Conservation (phyloP, 2,113 vertebrate species). For the Spermophilus dauricus region DNA sequence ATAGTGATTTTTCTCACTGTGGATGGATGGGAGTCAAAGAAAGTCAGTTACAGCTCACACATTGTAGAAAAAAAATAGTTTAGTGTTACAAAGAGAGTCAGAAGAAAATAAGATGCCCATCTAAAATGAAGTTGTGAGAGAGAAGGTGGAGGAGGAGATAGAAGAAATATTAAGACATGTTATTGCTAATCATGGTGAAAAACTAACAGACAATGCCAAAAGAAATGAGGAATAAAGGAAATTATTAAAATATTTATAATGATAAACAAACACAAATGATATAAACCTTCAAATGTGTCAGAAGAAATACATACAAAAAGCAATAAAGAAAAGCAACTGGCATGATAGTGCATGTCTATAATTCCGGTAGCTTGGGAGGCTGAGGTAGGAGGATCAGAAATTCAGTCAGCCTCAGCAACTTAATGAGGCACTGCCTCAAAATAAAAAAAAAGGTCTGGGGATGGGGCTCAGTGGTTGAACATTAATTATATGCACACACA, state of each 20-base stretch:
- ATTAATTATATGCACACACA: background rate
- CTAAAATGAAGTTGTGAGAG: background rate
- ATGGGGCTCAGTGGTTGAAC: background rate
- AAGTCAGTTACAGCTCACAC: conserved; percentile 12
- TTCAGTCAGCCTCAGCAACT: no score
- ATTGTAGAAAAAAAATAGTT: background rate
- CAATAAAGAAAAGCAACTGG: background rate
- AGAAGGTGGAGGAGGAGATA: background rate
- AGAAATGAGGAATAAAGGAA: background rate
- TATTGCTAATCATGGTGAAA: background rate
- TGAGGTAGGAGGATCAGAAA: no score
- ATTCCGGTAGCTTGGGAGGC: no score
- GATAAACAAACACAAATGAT: background rate
- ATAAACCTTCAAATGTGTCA: background rate
- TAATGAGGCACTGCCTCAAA: no score
- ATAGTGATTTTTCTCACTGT: background rate
- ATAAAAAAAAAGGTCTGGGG: no score
- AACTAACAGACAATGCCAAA: background rate
- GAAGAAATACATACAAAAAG: background rate
- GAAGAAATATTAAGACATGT: background rate
- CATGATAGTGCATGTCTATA: no score
- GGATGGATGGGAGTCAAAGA: background rate
- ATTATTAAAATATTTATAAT: background rate
- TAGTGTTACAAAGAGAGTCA: conserved; percentile 2
- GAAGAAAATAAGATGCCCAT: background rate